phyloP scores from a whole-genome alignment of 2,797 vertebrate genomes.

The Geotrypetes seraphini region DNA sequence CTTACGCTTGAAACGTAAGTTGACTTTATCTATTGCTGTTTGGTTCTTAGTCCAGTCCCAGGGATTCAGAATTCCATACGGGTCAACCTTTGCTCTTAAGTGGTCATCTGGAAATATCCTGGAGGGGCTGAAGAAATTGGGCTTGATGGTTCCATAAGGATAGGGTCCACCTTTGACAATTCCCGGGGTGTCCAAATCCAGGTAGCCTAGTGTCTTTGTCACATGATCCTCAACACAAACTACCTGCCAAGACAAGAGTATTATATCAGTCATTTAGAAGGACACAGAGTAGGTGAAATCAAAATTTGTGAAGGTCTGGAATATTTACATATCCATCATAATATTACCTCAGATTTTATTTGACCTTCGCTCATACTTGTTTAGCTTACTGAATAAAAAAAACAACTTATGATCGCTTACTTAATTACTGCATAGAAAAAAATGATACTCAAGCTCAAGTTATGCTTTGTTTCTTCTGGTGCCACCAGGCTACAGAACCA shows the following conservation, averaged over 20 bases:
- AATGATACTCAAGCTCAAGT: no score
- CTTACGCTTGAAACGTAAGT: constrained; percentile 73
- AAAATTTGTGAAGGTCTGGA: no score
- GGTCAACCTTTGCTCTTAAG: constrained; percentile 57
- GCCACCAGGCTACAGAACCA: no score
- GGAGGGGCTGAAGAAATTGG: constrained; percentile 49
- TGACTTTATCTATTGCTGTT: constrained; percentile 51
- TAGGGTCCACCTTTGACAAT: constrained; percentile 63
- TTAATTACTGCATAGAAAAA: no score
- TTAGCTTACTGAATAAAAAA: no score
- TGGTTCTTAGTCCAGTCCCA: constrained; percentile 79
- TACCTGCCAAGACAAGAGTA: constrained; percentile 52
- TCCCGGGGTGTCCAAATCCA: constrained; percentile 63
- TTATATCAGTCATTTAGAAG: no score
- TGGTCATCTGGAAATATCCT: constrained; percentile 58
- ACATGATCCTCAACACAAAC: constrained; percentile 68
- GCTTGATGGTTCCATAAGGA: constrained; percentile 61
- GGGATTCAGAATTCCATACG: constrained; percentile 53
- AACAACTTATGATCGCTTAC: no score
- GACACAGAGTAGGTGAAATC: no score
- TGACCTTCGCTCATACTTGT: no score
- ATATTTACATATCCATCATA: no score
- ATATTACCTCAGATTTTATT: no score
- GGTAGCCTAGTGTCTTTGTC: constrained; percentile 58
- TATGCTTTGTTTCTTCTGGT: no score